A percentile compares a stretch with the other conserved stretches of the same genome.
These are phyloP conservation scores for Lucinisca nassula DNA, from an alignment of 2,888 invertebrate species.

Conservation along the genomic window DNA sequence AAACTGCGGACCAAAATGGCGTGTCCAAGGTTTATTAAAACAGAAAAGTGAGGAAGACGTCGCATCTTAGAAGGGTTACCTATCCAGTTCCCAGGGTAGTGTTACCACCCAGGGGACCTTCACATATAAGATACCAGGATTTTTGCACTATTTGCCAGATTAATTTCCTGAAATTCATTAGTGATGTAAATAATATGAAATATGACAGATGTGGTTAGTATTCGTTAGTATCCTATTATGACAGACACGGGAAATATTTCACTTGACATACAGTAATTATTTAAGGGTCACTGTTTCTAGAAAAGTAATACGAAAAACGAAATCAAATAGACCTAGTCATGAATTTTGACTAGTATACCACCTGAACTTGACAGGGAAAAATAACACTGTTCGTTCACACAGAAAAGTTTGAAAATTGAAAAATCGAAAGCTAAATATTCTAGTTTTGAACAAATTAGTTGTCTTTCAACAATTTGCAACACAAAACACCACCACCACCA, in stretches of 20 bases:
- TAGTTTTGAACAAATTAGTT: no score
- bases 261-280: background rate
- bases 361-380: no score
- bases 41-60: conserved; percentile 50
- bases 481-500: no score
- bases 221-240: background rate
- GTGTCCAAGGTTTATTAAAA: conserved; percentile 46
- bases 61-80: conserved; percentile 40
- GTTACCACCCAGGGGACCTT: conserved; percentile 58
- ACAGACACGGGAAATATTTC: background rate
- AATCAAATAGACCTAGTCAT: no score
- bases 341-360: no score
- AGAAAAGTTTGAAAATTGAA: no score
- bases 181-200: background rate
- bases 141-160: background rate
- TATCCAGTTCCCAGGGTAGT: conserved; percentile 58
- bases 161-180: conserved; percentile 1
- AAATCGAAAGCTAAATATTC: no score
- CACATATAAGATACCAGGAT: conserved; percentile 37
- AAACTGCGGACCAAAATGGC: conserved; percentile 32
- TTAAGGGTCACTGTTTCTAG: background rate
- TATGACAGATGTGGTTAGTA: background rate
- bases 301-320: background rate
- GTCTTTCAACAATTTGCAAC: no score
- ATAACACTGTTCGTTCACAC: no score